Base-by-base conservation (phyloP, 2,888 invertebrate species). In the Lochmaea crataegi region DNA sequence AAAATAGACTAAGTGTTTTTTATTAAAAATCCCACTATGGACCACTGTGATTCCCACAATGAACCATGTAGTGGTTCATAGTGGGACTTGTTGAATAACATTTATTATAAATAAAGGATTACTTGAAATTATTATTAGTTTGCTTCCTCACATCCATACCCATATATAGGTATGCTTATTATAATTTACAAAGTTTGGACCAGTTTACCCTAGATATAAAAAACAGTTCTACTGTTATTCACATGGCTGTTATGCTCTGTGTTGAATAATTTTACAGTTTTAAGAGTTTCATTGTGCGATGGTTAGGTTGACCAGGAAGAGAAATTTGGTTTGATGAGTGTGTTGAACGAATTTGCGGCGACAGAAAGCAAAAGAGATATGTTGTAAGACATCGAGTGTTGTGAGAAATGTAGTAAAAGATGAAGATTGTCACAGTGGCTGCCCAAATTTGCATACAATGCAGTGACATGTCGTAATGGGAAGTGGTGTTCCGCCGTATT, bases 391-490 rank as follows among this genome's bases (percentile, higher is more conserved):
- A 73, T 74, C 71, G 70, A 74, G 73, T 74, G 42, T 77, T 71
- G 77, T 77, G 77, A 77, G 77, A 77, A 77, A 75, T 77, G 71
- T 75, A 74, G 68, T 75, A 67, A 66, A 80, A 82, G 83, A 82
- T 83, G 82, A 83, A 86, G 87, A 87, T 87, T 87, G 87, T 87
- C 86, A 87, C 87, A 86, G 84, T 85, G 80, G 81, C 81, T 86
- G 86, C 80, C 81, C 83, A 84, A 83, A 87, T 87, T 84, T 86
- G 83, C 87, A 87, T 87, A 87, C 86, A 87, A 87, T 87, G 82
- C 84, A 87, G 85, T 86, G 86, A 87, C 87, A 87, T 86, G 86
- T 86, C 85, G 85, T 85, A 86, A 86, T 86, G 86, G 84, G 86
- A 86, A 86, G 85, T 84, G 82, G 77, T 79, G 84, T 85, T 85